Conservation (phyloP, 2,113 vertebrate genomes). For the Indicator maculatus region DNA sequence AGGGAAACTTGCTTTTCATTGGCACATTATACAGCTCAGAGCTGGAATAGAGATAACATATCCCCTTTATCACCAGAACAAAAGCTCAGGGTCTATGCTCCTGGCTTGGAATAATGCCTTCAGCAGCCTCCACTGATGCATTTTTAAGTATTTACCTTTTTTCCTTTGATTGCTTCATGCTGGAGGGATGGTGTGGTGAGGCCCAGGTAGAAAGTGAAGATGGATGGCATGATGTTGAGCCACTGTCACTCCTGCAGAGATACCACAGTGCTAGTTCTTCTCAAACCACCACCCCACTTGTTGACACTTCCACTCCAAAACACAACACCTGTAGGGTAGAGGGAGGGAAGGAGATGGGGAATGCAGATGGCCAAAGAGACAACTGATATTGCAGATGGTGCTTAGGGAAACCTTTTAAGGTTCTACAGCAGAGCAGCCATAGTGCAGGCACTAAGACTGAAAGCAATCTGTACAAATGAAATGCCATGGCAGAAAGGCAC, state of each 20-base stretch:
- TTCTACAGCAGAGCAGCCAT: neutral
- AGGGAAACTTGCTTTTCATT: slow-evolving; percentile 66
- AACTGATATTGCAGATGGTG: neutral
- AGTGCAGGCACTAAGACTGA: neutral
- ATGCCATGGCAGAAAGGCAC: neutral
- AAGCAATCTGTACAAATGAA: neutral
- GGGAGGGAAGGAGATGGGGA: neutral
- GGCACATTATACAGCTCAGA: neutral
- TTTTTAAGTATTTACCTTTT: neutral
- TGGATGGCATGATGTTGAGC: fast-evolving
- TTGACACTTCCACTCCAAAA: neutral
- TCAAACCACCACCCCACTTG: fast-evolving
- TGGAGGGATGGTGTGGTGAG: neutral
- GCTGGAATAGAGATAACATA: slow-evolving; percentile 63
- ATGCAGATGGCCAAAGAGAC: neutral
- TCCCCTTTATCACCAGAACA: slow-evolving; percentile 47
- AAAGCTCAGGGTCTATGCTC: slow-evolving; percentile 42
- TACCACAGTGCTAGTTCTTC: fast-evolving
- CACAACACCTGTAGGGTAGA: neutral
- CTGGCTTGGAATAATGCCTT: slow-evolving; percentile 47
- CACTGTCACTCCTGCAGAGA: fast-evolving
- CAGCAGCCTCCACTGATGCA: neutral
- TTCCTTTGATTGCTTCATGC: neutral
- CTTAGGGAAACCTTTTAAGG: neutral
- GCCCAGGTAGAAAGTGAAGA: neutral